Evolutionary conservation across 2,113 vertebrate genomes (phyloP), one percentile per base, ranked within the genome.

Genomic region (Halcyon senegalensis): DNA sequence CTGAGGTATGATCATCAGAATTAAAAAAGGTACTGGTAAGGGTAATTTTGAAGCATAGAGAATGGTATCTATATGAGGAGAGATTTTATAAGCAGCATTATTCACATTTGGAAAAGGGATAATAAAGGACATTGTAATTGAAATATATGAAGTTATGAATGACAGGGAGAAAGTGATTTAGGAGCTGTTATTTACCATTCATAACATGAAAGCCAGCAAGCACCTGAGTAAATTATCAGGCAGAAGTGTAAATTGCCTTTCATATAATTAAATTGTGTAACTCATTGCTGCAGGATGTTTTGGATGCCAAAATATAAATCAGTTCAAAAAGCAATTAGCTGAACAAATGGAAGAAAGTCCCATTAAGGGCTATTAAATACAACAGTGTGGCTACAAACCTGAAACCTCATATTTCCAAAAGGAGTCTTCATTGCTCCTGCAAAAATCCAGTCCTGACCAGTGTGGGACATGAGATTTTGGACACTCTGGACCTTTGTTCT

Each of bases 201-300:
- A 84, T 62, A 77, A 77, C 41, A 90, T 0, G 20, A 88, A 92
- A 93, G 11, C 23, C 80, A 87, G 64, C 56, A 39, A 93, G 44
- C 1, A 4, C 48, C 27, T 46, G 80, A 80, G 68, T 90, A 96
- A 93, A 95, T 92, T 90, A 88, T 73, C 68, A 85, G 46, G 43
- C 33, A 70, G 77, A 86, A 87, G 56, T 78, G 76, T 87, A 93
- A 94, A 92, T 93, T 94, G 56, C 58, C 90, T 87, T 91, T 97
- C 78, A 51, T 82, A 91, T 84, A 95, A 93, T 94, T 95, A 89
- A 92, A 93, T 92, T 89, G 69, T 64, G 31, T 92, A 94, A 92
- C 83, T 92, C 92, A 67, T 84, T 90, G 94, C 91, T 92, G 59
- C 37, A 91, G 94, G 86, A 92, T 89, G 84, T 87, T 95, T 91